Evolutionary conservation across 2,113 vertebrate species (phyloP).

Genomic region (Zosterops hypoxanthus): DNA sequence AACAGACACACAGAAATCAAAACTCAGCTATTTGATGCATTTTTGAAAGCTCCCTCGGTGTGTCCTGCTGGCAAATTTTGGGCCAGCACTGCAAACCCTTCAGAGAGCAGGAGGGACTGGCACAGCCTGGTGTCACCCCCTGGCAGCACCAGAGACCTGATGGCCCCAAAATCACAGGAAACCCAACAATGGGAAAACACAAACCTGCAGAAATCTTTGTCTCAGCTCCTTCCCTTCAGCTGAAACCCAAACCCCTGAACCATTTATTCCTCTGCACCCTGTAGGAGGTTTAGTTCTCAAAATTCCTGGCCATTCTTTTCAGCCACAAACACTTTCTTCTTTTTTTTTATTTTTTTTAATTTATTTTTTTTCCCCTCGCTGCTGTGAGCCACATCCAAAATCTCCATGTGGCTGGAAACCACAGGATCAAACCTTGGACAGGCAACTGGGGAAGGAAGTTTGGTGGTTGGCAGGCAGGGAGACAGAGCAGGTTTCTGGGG

Average conservation of each 20-base stretch:
- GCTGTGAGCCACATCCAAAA: conserved; percentile 9
- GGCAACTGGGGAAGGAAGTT: not conserved
- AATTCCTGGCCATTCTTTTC: not conserved
- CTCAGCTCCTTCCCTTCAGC: not conserved
- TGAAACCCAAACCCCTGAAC: not conserved
- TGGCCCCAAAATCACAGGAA: not conserved
- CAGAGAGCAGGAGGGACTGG: not conserved
- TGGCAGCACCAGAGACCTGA: not conserved
- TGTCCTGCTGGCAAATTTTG: not conserved
- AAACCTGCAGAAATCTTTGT: not conserved
- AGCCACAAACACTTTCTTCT: not conserved
- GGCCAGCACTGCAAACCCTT: not conserved
- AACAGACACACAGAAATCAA: not conserved
- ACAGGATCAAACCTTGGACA: not conserved
- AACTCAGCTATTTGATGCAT: too few species aligned
- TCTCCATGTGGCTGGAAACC: conserved; percentile 40
- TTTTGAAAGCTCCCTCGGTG: not conserved
- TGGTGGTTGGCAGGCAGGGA: not conserved
- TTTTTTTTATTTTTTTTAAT: too few species aligned
- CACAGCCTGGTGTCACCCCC: not conserved
- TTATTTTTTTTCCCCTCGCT: not conserved
- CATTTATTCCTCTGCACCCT: not conserved
- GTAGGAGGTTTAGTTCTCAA: not conserved
- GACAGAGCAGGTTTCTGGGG: conserved; percentile 13
- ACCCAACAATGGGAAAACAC: not conserved